These are phyloP conservation scores for Leucania comma DNA, from an alignment of 2,888 invertebrate genomes.

Conservation along the genomic window DNA sequence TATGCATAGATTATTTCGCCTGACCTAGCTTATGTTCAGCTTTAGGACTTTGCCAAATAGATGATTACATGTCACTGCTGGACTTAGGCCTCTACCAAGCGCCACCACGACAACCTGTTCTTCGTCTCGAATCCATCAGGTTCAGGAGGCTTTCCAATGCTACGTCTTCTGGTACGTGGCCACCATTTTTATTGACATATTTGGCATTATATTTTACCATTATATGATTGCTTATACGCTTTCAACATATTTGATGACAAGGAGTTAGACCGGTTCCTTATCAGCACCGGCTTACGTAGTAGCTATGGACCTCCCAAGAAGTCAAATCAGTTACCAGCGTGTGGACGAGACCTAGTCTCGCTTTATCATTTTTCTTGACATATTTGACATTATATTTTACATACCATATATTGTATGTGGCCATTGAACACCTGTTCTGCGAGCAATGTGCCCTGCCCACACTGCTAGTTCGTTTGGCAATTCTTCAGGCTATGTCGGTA, in stretches of 20 bases:
- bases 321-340: too few relatives aligned
- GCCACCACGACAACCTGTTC: too few relatives aligned
- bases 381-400: too few relatives aligned
- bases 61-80: neutral
- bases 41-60: too few relatives aligned
- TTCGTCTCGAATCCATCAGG: neutral
- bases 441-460: neutral
- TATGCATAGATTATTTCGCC: too few relatives aligned
- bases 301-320: slow-evolving; percentile 86
- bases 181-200: slow-evolving; percentile 82
- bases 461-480: neutral
- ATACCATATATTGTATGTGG: too few relatives aligned
- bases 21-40: too few relatives aligned
- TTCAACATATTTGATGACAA: slow-evolving; percentile 85
- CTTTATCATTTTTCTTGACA: too few relatives aligned
- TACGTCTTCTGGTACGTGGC: neutral
- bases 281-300: slow-evolving; percentile 86
- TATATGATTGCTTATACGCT: slow-evolving; percentile 85
- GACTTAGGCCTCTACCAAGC: neutral
- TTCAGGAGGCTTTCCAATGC: neutral
- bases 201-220: slow-evolving; percentile 85
- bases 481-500: neutral
- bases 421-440: too few relatives aligned
- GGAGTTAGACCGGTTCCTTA: slow-evolving; percentile 86
- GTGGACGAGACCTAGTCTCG: too few relatives aligned